Evolutionary conservation across 2,113 vertebrate species (phyloP).

Genomic region (Chaenogobius annularis): DNA sequence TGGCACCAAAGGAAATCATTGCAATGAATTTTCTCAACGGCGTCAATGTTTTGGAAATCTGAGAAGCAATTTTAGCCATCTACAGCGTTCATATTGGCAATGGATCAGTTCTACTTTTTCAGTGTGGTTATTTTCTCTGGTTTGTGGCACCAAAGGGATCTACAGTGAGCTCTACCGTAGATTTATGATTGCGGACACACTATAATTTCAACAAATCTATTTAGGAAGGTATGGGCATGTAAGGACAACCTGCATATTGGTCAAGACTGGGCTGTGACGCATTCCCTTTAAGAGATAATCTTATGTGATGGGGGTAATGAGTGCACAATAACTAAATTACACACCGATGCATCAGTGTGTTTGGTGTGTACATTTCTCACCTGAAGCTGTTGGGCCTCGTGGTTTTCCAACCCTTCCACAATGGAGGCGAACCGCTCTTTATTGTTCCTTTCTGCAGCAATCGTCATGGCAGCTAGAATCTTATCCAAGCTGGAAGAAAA

Average conservation of each 20-base stretch:
- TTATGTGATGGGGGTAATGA: neutral
- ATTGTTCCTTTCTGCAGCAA: slow-evolving; percentile 90
- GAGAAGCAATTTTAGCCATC: neutral
- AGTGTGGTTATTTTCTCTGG: neutral
- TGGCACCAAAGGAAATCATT: neutral
- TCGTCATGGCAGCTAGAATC: slow-evolving; percentile 93
- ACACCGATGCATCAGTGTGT: neutral
- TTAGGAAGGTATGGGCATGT: neutral
- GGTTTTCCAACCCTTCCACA: slow-evolving; percentile 95
- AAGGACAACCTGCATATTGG: neutral
- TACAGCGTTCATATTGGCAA: neutral
- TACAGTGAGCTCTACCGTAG: neutral
- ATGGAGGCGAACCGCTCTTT: slow-evolving; percentile 91
- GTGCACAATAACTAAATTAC: too few relatives aligned
- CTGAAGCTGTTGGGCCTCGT: slow-evolving; percentile 94
- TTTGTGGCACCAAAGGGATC: too few relatives aligned
- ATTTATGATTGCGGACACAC: neutral
- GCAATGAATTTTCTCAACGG: neutral
- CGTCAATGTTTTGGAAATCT: neutral
- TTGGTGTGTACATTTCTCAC: slow-evolving; percentile 39
- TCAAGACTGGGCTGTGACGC: neutral
- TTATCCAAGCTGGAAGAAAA: slow-evolving; percentile 84
- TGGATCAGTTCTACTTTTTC: neutral
- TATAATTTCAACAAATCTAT: slow-evolving; percentile 1
- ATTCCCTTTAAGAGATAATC: neutral